Percentiles rank a stretch among this genome's conserved stretches.
Evolutionary conservation across 2,113 vertebrate genomes (phyloP).

Genomic region (Seriola aureovittata): DNA sequence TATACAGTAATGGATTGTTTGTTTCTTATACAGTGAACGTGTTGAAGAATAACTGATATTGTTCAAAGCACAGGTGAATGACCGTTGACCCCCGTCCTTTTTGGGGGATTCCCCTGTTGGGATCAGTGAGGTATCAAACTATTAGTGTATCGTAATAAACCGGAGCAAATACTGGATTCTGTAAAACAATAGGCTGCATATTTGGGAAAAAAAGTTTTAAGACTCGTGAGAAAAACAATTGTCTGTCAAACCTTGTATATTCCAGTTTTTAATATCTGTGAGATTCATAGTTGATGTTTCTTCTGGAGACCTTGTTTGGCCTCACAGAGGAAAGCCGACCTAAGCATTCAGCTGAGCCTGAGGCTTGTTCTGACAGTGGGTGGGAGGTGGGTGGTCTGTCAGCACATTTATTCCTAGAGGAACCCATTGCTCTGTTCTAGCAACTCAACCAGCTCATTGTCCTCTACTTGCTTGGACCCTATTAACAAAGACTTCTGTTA

Average conservation of each 20-base stretch:
- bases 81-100: slow-evolving; percentile 8
- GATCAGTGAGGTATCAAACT: slow-evolving; percentile 1
- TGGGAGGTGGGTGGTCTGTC: slow-evolving; percentile 77
- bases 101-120: not conserved
- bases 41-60: not conserved
- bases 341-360: slow-evolving; percentile 62
- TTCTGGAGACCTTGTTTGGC: slow-evolving; percentile 68
- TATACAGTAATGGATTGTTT: too few species aligned
- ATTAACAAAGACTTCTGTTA: slow-evolving; percentile 63
- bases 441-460: slow-evolving; percentile 74
- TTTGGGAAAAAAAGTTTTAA: not conserved
- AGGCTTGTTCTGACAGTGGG: slow-evolving; percentile 72
- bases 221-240: slow-evolving; percentile 26
- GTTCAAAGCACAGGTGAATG: not conserved
- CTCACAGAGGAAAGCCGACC: slow-evolving; percentile 53
- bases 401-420: slow-evolving; percentile 74
- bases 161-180: not conserved
- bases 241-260: slow-evolving; percentile 30
- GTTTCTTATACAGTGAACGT: not conserved
- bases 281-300: slow-evolving; percentile 42
- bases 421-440: slow-evolving; percentile 56
- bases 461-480: slow-evolving; percentile 53
- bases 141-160: not conserved
- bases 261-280: slow-evolving; percentile 50
- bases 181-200: not conserved